Evolutionary conservation across 2,797 vertebrate species (phyloP), one percentile per base, ranked within the genome.

Genomic region (Sardinella longiceps): DNA sequence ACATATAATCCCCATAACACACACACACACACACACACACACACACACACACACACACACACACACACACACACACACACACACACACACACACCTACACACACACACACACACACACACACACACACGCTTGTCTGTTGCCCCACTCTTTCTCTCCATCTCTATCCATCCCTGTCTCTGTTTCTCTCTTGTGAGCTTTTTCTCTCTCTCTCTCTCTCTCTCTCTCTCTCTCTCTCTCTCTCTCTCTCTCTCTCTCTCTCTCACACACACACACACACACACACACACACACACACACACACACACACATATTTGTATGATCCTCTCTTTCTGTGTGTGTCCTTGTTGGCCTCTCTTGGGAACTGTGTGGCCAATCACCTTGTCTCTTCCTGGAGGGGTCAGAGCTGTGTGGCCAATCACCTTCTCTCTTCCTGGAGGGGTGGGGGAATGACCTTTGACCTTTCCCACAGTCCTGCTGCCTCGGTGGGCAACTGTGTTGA

Each of bases 391-490:
- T n/a, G n/a, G n/a, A n/a, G n/a, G n/a, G n/a, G n/a, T n/a, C n/a
- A n/a, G n/a, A n/a, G n/a, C n/a, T n/a, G 56, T 58, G 56, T 58
- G 56, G n/a, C n/a, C n/a, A n/a, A n/a, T n/a, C n/a, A 37, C 28
- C 82, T 48, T 83, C 85, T 82, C 83, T 81, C 53, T 74, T 77
- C 86, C 82, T 87, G 18, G 11, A 86, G 83, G 87, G 84, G 80
- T 77, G 1, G 81, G 84, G 85, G 87, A 10, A 70, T 81, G 87
- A 92, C 92, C 91, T 85, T 80, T 89, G 89, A 93, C 91, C 91
- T 94, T 94, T 94, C 94, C 90, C 93, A 94, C 86, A 89, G 85
- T 91, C 88, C 84, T 43, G 85, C 25, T 85, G 82, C 83, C 85
- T 83, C 88, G 90, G 82, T 87, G 85, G 56, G 82, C 86, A 85